Percentiles rank a stretch among this genome's conserved stretches.
phyloP scores from a whole-genome alignment of 1,140 invertebrate genomes.

The Hycleus phaleratus region DNA sequence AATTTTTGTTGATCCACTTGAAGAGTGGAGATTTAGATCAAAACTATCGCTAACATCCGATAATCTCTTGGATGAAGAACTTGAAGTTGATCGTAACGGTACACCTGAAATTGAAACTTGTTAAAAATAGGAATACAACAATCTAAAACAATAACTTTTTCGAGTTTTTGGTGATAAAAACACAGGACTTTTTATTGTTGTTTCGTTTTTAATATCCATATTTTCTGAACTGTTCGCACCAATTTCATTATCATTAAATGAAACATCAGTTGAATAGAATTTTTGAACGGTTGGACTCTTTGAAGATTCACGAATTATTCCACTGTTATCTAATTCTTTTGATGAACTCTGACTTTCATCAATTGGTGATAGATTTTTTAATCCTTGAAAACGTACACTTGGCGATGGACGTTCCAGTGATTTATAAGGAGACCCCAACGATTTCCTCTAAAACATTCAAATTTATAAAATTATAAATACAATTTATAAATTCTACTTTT shows the following conservation, averaged over 20 bases:
- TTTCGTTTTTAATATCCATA: no score
- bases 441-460: neutral
- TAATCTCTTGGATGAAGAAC: no score
- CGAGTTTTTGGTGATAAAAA: no score
- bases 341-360: slow-evolving; percentile 2
- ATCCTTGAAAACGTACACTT: slow-evolving; percentile 8
- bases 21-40: no score
- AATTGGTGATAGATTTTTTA: slow-evolving; percentile 3
- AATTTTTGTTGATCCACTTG: neutral
- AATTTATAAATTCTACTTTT: neutral
- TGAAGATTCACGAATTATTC: neutral
- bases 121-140: no score
- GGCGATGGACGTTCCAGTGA: neutral
- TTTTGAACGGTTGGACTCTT: neutral
- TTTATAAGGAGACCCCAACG: neutral
- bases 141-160: no score
- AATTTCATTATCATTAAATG: slow-evolving; percentile 12
- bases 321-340: neutral
- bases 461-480: neutral
- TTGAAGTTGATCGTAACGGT: no score
- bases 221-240: neutral
- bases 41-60: no score
- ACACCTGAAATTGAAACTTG: no score
- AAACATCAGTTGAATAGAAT: slow-evolving; percentile 29
- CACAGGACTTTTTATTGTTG: no score